A percentile compares a stretch with the other conserved stretches of the same genome.
phyloP scores from a whole-genome alignment of 1,140 invertebrate species.

The Drosophila novamexicana region DNA sequence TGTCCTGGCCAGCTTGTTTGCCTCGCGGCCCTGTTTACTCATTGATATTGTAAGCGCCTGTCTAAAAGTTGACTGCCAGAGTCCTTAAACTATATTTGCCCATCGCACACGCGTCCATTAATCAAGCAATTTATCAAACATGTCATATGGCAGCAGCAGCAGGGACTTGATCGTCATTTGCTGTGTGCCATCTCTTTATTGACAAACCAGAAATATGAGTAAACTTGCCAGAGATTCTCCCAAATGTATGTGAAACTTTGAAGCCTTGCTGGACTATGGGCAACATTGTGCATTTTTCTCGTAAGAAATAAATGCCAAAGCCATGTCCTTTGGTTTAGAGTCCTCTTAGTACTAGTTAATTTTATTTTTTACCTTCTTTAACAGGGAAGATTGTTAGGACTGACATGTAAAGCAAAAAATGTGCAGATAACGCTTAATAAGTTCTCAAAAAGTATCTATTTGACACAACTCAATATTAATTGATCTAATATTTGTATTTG shows the following conservation, averaged over 20 bases:
- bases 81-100: slow-evolving; percentile 76
- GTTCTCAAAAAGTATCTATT: no score
- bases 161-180: slow-evolving; percentile 26
- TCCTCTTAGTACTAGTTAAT: no score
- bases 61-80: slow-evolving; percentile 44
- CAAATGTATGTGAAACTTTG: slow-evolving; percentile 26
- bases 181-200: slow-evolving; percentile 8
- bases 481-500: no score
- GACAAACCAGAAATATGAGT: slow-evolving; percentile 35
- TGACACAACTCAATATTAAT: no score
- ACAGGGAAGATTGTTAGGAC: no score
- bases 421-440: no score
- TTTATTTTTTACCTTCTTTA: no score
- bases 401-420: no score
- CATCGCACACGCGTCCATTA: slow-evolving; percentile 74
- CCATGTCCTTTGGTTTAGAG: no score
- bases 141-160: slow-evolving; percentile 49
- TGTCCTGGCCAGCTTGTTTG: neutral
- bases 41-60: slow-evolving; percentile 57
- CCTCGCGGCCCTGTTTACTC: slow-evolving; percentile 2
- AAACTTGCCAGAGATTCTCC: slow-evolving; percentile 19
- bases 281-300: no score
- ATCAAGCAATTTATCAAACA: slow-evolving; percentile 82
- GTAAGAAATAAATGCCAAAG: no score
- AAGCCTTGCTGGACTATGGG: neutral